phyloP scores from a whole-genome alignment of 2,888 invertebrate species.

The Beris chalybata region DNA sequence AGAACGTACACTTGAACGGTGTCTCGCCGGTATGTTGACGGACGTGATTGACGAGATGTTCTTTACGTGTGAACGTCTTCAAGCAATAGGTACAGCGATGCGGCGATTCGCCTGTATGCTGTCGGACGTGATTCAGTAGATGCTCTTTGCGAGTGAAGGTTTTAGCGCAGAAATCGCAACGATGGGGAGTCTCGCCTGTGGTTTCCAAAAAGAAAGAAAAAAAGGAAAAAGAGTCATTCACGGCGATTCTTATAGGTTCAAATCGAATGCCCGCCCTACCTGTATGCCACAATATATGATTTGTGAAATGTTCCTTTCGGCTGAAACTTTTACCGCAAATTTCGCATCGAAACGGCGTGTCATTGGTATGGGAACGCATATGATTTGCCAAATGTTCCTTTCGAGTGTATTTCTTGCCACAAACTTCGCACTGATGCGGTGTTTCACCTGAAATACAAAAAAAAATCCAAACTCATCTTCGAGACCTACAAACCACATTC shows the following conservation, averaged over 20 bases:
- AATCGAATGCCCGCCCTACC: constrained; percentile 65
- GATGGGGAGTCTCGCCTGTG: constrained; percentile 79
- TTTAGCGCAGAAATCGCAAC: constrained; percentile 84
- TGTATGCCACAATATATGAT: constrained; percentile 88
- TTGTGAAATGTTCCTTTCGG: constrained; percentile 87
- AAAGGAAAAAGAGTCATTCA: constrained; percentile 60
- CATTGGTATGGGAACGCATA: constrained; percentile 85
- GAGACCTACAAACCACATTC: neutral
- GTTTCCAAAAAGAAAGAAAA: constrained; percentile 45
- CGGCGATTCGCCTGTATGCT: constrained; percentile 81
- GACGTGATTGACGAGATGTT: constrained; percentile 83
- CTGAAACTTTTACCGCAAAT: constrained; percentile 87
- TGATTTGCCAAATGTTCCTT: constrained; percentile 88
- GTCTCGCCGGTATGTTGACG: constrained; percentile 84
- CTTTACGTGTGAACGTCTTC: constrained; percentile 85
- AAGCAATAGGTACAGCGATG: constrained; percentile 84
- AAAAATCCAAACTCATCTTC: neutral
- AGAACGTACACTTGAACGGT: constrained; percentile 80
- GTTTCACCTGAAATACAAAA: constrained; percentile 72
- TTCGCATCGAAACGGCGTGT: constrained; percentile 84
- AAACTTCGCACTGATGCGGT: constrained; percentile 83
- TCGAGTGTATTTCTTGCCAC: constrained; percentile 85
- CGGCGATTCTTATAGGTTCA: neutral
- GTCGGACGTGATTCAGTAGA: constrained; percentile 80
- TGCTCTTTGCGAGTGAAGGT: constrained; percentile 86